Evolutionary conservation across 2,888 invertebrate species (phyloP), one percentile per base, ranked within the genome.

Genomic region (Pristionchus arcanus): DNA sequence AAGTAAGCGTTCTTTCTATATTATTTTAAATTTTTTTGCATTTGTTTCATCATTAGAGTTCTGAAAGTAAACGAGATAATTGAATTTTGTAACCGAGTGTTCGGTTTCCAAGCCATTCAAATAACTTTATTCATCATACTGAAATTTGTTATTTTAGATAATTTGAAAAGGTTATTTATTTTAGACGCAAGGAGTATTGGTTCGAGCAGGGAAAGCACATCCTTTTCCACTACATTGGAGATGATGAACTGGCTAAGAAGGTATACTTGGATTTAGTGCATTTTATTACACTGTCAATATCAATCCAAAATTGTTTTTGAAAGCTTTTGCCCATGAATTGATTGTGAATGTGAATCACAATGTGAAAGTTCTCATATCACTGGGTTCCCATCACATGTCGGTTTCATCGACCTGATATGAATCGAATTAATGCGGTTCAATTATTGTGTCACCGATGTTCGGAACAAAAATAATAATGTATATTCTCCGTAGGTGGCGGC

Each of bases 171-270:
- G 0, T 53, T 55, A 28, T 28, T 21, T 34, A 59, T 19, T 85
- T 49, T 21, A 88, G 87, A 31, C 55, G 87, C 53, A 88, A 88
- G 42, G 87, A 88, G 87, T 88, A 88, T 55, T 88, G 87, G 87
- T 88, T 31, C 87, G 55, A 21, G 19, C 49, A 74, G 28, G 87
- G 87, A 11, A 37, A 53, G 55, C 37, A 37, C 63, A 49, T 88
- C 13, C 87, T 88, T 34, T 88, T 88, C 74, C 87, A 88, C 25
- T 88, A 88, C 34, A 37, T 88, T 37, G 87, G 87, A 31, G 74
- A 88, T 88, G 74, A 88, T 16, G 87, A 88, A n/a, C 53, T 88
- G 53, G 87, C 87, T 34, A 88, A 74, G 74, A 71, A 59, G 74
- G 87, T 88, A 31, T 2, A 37, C 21, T 0, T 81, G 53, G 15